Evolutionary conservation across 2,113 vertebrate genomes (phyloP), one percentile per base, ranked within the genome.

Genomic region (Nycticryphes semicollaris): DNA sequence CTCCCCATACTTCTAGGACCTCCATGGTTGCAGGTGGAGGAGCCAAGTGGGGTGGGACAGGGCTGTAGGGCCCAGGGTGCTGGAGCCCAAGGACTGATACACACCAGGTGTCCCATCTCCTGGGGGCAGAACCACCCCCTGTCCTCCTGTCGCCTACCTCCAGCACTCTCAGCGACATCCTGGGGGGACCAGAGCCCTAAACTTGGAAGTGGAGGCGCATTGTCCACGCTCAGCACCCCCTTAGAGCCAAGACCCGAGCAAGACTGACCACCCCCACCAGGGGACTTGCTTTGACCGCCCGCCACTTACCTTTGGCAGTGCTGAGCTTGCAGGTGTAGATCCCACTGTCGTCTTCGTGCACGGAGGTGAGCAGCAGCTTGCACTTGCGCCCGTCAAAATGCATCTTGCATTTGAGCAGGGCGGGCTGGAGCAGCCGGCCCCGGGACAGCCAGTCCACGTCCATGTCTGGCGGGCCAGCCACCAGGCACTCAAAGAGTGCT

Each of bases 401-500:
- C 99, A 99, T 99, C 98, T 99, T 99, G 96, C 99, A 99, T 98
- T 99, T 99, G 93, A 99, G 99, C 96, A 99, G 96, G 2, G 99
- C 99, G 1, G 99, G 99, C 97, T 99, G 99, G 97, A 99, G 98
- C 95, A 99, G 98, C 94, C 98, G 99, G 68, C 99, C 99, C 33
- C 98, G 98, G 14, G 98, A 98, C 51, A 99, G 97, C 99, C 99
- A 99, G 97, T 99, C 99, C 83, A 99, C 99, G 11, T 99, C 99
- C 48, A 99, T 98, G 97, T 99, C 99, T n/a, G 99, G 98, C 0
- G 99, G 99, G 75, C 99, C 99, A 4, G 98, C 98, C 94, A 99
- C 98, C 91, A 99, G 97, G 97, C 99, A 99, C 98, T 99, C 99
- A 94, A 99, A 99, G 96, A 99, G 92, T 12, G 98, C 99, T 14